These are phyloP conservation scores for Spinus pinus DNA, from an alignment of 2,797 vertebrate species.

Conservation along the genomic window DNA sequence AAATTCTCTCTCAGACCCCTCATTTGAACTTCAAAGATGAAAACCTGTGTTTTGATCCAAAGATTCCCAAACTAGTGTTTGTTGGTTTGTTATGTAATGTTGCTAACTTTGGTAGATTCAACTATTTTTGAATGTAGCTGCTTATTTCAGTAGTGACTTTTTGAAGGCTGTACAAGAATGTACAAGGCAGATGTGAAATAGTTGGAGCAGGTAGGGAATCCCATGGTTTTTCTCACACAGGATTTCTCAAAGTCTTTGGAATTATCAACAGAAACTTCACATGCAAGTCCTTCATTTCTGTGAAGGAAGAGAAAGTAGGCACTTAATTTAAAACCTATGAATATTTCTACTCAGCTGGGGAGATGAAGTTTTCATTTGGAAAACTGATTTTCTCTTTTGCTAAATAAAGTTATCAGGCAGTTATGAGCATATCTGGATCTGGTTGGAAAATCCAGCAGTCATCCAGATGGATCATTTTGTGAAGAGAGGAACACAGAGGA, in stretches of 20 bases:
- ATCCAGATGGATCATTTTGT: neutral
- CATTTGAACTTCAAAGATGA: neutral
- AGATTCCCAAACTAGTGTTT: neutral
- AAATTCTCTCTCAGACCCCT: neutral
- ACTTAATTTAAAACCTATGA: neutral
- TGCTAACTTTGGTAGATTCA: neutral
- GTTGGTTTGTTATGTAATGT: neutral
- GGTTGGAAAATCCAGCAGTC: neutral
- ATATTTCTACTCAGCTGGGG: neutral
- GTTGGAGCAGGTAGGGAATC: neutral
- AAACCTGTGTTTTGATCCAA: neutral
- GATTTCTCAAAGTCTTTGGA: neutral
- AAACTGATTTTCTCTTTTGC: neutral
- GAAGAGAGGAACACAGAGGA: neutral
- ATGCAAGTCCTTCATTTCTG: neutral
- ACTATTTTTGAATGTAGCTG: neutral
- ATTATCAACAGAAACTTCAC: neutral
- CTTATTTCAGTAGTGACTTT: neutral
- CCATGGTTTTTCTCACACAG: neutral
- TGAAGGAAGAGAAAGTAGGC: neutral
- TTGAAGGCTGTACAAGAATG: neutral
- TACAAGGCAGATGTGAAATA: neutral
- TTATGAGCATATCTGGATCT: neutral
- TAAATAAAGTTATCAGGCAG: neutral
- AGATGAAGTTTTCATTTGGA: neutral